phyloP scores from a whole-genome alignment of 2,888 invertebrate genomes.

The Trichogramma dendrolimi region DNA sequence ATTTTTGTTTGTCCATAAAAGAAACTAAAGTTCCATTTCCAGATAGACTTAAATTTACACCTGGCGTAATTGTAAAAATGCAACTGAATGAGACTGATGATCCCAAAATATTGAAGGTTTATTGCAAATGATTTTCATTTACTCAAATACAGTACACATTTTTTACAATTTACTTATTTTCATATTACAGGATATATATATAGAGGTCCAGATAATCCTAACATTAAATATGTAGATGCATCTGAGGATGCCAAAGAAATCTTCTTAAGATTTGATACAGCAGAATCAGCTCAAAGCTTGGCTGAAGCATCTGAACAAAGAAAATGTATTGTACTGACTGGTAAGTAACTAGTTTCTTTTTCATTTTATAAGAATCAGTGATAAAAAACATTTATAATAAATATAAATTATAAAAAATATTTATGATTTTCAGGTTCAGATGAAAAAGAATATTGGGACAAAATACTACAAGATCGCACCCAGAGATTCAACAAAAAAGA shows the following conservation, averaged over 20 bases:
- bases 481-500: slow-evolving; percentile 54
- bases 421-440: slow-evolving; percentile 60
- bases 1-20: slow-evolving; percentile 14
- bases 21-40: slow-evolving; percentile 32
- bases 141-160: slow-evolving; percentile 1
- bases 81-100: slow-evolving; percentile 66
- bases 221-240: slow-evolving; percentile 76
- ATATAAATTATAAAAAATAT: slow-evolving; percentile 29
- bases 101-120: slow-evolving; percentile 66
- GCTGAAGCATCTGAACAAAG: slow-evolving; percentile 43
- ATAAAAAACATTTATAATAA: slow-evolving; percentile 9
- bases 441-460: slow-evolving; percentile 77
- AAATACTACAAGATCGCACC: slow-evolving; percentile 63
- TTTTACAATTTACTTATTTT: neutral
- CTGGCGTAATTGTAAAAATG: slow-evolving; percentile 70
- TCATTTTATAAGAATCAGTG: neutral
- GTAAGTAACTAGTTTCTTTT: slow-evolving; percentile 36
- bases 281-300: slow-evolving; percentile 54
- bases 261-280: slow-evolving; percentile 62
- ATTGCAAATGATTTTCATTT: slow-evolving; percentile 8
- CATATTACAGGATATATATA: too few relatives aligned
- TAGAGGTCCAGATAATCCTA: slow-evolving; percentile 50
- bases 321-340: slow-evolving; percentile 48
- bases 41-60: slow-evolving; percentile 53
- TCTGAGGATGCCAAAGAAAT: slow-evolving; percentile 67